A percentile compares a stretch with the other conserved stretches of the same genome.
phyloP scores from a whole-genome alignment of 2,888 invertebrate genomes.

The Drosophila multiciliata region DNA sequence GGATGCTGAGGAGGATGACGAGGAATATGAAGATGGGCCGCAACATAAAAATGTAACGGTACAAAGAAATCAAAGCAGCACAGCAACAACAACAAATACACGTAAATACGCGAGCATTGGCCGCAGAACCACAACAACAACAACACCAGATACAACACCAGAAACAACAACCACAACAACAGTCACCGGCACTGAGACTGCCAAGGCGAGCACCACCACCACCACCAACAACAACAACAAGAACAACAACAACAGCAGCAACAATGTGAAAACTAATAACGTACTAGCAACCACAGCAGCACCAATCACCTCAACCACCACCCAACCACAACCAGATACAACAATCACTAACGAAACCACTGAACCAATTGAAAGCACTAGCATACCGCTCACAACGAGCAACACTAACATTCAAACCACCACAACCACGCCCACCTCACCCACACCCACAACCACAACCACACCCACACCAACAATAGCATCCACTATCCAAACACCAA shows the following conservation, averaged over 20 bases:
- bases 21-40: constrained; percentile 67
- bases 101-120: constrained; percentile 83
- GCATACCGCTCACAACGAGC: constrained; percentile 52
- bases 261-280: constrained; percentile 63
- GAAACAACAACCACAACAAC: constrained; percentile 49
- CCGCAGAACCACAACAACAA: constrained; percentile 80
- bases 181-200: constrained; percentile 62
- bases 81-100: constrained; percentile 74
- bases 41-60: constrained; percentile 83
- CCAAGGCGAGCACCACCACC: constrained; percentile 58
- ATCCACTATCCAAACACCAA: constrained; percentile 50
- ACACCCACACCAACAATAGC: constrained; percentile 48
- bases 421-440: constrained; percentile 52
- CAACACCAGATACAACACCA: constrained; percentile 55
- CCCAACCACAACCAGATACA: constrained; percentile 53
- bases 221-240: constrained; percentile 27
- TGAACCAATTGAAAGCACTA: constrained; percentile 80
- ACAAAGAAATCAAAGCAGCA: constrained; percentile 82
- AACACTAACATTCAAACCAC: constrained; percentile 60
- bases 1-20: constrained; percentile 60
- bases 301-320: constrained; percentile 37
- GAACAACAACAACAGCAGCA: constrained; percentile 62
- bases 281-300: constrained; percentile 60
- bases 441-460: constrained; percentile 54
- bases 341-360: constrained; percentile 76